These are phyloP conservation scores for Catocala sponsa DNA, from an alignment of 2,888 invertebrate species.

Conservation along the genomic window DNA sequence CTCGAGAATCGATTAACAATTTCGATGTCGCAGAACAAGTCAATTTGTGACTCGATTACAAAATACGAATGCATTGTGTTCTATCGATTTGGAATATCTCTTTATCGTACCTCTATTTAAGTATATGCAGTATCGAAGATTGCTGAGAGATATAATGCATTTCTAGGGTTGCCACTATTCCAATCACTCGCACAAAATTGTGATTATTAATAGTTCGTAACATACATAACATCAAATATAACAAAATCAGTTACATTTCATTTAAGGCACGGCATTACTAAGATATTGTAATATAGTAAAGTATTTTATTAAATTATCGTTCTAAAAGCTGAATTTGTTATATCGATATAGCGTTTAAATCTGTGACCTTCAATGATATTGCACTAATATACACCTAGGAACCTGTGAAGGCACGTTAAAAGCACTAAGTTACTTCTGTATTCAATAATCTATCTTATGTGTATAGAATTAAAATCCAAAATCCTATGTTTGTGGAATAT, in stretches of 20 bases:
- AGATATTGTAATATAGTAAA: no score
- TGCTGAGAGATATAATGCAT: no score
- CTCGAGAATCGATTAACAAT: no score
- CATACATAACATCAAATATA: background rate
- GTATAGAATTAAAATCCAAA: constrained; percentile 48
- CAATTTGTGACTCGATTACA: no score
- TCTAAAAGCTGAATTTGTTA: background rate
- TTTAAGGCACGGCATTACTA: background rate
- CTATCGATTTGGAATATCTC: no score
- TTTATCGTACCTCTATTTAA: no score
- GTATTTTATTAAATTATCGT: background rate
- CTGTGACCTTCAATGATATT: constrained; percentile 57
- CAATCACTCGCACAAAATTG: background rate
- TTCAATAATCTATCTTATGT: constrained; percentile 44
- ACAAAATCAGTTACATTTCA: background rate
- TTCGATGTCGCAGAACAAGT: no score
- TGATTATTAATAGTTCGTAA: background rate
- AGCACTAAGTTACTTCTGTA: constrained; percentile 64
- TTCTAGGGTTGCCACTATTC: background rate
- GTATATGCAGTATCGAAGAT: no score
- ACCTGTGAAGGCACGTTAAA: constrained; percentile 78
- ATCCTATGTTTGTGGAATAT: constrained; percentile 48
- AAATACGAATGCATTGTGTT: no score
- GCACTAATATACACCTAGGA: constrained; percentile 69
- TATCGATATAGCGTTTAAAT: constrained; percentile 8